Conservation (phyloP, 2,113 vertebrate species). For the Acanthochromis polyacanthus region DNA sequence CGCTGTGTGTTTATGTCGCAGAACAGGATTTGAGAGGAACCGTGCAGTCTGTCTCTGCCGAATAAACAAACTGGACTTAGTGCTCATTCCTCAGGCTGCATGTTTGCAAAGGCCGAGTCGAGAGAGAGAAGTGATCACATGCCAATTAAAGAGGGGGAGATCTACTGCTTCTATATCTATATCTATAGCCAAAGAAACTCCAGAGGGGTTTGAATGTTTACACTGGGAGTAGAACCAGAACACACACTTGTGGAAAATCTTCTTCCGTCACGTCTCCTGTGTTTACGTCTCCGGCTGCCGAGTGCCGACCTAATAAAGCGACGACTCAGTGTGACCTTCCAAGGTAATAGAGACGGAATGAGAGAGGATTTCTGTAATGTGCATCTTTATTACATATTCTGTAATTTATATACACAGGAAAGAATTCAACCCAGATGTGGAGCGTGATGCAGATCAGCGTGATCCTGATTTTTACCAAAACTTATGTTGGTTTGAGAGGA, state of each 20-base stretch:
- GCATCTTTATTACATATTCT: not conserved
- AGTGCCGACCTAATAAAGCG: slow-evolving; percentile 26
- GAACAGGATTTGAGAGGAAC: slow-evolving; percentile 3
- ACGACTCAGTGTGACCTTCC: slow-evolving; percentile 51
- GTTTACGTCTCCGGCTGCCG: slow-evolving; percentile 45
- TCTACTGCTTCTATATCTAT: no score
- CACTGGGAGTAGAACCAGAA: not conserved
- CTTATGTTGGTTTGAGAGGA: no score
- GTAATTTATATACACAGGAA: not conserved
- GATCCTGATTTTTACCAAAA: not conserved
- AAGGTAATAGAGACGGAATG: slow-evolving; percentile 35
- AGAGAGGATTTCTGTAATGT: slow-evolving; percentile 4
- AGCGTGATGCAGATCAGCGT: not conserved
- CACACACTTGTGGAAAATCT: not conserved
- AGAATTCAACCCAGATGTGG: not conserved
- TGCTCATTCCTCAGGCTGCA: not conserved
- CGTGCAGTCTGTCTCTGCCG: slow-evolving; percentile 21
- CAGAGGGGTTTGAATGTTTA: slow-evolving; percentile 5
- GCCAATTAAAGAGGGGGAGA: not conserved
- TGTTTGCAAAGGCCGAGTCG: not conserved
- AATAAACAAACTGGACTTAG: slow-evolving; percentile 48
- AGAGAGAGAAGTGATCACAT: not conserved
- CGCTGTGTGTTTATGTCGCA: not conserved
- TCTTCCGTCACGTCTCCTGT: slow-evolving; percentile 28
- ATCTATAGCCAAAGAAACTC: not conserved